Percentiles rank a stretch among this genome's conserved stretches.
Conservation (phyloP, 2,888 invertebrate genomes). For the Synanthedon tipuliformis region DNA sequence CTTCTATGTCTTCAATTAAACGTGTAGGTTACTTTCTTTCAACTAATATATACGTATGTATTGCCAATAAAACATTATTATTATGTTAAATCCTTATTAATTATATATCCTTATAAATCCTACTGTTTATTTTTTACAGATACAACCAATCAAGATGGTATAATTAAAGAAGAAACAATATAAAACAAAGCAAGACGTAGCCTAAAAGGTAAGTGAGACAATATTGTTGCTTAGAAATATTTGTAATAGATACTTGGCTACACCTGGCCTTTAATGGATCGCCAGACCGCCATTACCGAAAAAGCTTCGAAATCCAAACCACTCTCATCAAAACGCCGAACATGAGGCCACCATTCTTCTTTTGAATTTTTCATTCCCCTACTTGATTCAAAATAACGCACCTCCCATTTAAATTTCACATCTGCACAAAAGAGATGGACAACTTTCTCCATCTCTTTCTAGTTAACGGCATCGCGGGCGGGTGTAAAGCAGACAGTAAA, state of each 20-base stretch:
- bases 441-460: slow-evolving; percentile 22
- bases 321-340: slow-evolving; percentile 3
- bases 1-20: too few relatives aligned
- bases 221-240: background rate
- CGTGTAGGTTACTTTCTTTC: too few relatives aligned
- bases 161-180: slow-evolving; percentile 24
- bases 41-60: too few relatives aligned
- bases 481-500: slow-evolving; percentile 30
- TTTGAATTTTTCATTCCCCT: slow-evolving; percentile 57
- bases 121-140: slow-evolving; percentile 29
- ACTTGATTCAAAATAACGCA: slow-evolving; percentile 42
- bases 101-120: too few relatives aligned
- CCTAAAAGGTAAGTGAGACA: slow-evolving; percentile 34
- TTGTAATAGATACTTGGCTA: background rate
- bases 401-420: slow-evolving; percentile 14
- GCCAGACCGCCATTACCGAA: slow-evolving; percentile 20
- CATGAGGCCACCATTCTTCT: slow-evolving; percentile 26
- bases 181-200: slow-evolving; percentile 28
- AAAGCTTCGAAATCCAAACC: slow-evolving; percentile 10
- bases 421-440: slow-evolving; percentile 31
- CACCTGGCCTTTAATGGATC: background rate
- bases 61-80: too few relatives aligned
- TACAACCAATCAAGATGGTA: slow-evolving; percentile 39
- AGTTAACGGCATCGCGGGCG: slow-evolving; percentile 7
- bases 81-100: too few relatives aligned